Percentiles rank a stretch among this genome's conserved stretches.
These are phyloP conservation scores for Myodes glareolus DNA, from an alignment of 2,113 vertebrate species.

Conservation along the genomic window DNA sequence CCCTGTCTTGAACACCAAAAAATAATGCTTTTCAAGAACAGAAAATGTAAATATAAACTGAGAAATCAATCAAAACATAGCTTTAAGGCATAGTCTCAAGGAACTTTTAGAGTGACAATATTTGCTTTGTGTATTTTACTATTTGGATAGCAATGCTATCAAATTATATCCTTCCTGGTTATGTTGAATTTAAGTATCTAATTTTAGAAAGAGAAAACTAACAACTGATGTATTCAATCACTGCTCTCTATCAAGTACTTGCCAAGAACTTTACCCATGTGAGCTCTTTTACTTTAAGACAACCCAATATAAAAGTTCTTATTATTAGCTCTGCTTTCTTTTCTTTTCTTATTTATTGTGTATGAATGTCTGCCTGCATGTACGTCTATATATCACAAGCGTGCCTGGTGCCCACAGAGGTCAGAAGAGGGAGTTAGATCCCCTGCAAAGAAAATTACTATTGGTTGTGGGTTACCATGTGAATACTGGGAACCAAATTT, in stretches of 20 bases:
- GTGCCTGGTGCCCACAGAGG: background rate
- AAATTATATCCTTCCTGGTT: conserved; percentile 38
- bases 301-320: background rate
- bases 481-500: background rate
- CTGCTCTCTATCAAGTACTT: conserved; percentile 2
- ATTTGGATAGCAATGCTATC: background rate
- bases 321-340: conserved; percentile 13
- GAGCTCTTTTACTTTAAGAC: conserved; percentile 25
- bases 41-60: conserved; percentile 16
- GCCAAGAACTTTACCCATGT: conserved; percentile 15
- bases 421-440: background rate
- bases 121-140: conserved; percentile 27
- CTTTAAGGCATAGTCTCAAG: background rate
- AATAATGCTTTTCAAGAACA: background rate
- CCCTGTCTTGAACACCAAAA: too few species aligned
- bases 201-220: conserved; percentile 53
- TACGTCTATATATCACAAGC: background rate
- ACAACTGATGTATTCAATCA: conserved; percentile 22
- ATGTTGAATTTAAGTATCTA: conserved; percentile 49
- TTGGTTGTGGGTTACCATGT: background rate
- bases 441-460: background rate
- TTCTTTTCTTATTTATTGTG: background rate
- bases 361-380: background rate
- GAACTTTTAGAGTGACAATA: background rate
- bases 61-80: background rate